These are phyloP conservation scores for Apocheima hispidaria DNA, from an alignment of 2,888 invertebrate genomes.

Conservation along the genomic window DNA sequence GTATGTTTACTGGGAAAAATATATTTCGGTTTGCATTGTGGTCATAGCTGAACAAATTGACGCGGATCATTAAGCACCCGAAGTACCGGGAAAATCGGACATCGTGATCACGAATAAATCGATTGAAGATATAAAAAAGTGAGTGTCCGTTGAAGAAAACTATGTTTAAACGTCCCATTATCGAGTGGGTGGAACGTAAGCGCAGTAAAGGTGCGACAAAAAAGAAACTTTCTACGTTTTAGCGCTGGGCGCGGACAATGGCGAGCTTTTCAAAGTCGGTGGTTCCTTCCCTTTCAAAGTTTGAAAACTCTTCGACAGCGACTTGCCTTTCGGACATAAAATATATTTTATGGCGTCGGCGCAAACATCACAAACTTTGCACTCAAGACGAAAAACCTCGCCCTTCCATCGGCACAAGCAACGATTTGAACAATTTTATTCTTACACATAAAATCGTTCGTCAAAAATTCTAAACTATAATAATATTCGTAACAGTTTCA, in stretches of 20 bases:
- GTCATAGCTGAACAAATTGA: constrained; percentile 32
- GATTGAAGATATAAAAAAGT: constrained; percentile 31
- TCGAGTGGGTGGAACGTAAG: constrained; percentile 40
- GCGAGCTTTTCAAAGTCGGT: constrained; percentile 65
- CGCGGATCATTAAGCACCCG: constrained; percentile 23
- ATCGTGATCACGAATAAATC: constrained; percentile 22
- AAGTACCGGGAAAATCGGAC: constrained; percentile 20
- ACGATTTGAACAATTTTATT: constrained; percentile 12
- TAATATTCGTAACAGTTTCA: constrained; percentile 15
- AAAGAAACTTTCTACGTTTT: constrained; percentile 74
- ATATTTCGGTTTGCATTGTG: constrained; percentile 30
- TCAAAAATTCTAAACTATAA: not conserved
- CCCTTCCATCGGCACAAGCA: not conserved
- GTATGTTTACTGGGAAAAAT: constrained; percentile 34
- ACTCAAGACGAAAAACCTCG: constrained; percentile 51
- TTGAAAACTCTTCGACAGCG: constrained; percentile 67
- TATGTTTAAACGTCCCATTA: constrained; percentile 41
- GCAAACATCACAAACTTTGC: constrained; percentile 78
- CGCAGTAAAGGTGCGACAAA: constrained; percentile 57
- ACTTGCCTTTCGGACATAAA: constrained; percentile 74
- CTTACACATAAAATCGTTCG: constrained; percentile 8
- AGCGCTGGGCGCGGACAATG: constrained; percentile 73
- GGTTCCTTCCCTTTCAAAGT: constrained; percentile 73
- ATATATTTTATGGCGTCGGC: constrained; percentile 78
- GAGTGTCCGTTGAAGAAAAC: constrained; percentile 37